Percentiles rank a stretch among this genome's conserved stretches.
Evolutionary conservation across 2,113 vertebrate genomes (phyloP).

Genomic region (Dipodomys ordii): DNA sequence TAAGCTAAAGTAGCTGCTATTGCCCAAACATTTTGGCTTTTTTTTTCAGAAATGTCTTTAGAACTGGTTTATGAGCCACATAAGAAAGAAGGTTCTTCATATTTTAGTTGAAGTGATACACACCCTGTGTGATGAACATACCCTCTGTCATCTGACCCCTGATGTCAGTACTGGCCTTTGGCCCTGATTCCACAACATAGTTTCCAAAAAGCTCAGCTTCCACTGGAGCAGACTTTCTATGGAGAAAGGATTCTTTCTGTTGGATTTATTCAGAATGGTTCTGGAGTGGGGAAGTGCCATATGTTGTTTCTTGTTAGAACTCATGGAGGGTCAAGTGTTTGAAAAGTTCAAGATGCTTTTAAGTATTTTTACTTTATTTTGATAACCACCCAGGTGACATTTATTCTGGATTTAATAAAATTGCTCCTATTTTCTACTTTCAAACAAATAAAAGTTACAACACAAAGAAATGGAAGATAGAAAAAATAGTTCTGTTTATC

Average conservation of each 20-base stretch:
- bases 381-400: not conserved
- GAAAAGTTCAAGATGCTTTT: slow-evolving; percentile 32
- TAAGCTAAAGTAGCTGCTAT: slow-evolving; percentile 5
- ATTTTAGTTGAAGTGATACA: slow-evolving; percentile 56
- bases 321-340: slow-evolving; percentile 25
- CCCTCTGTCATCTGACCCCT: not conserved
- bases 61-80: slow-evolving; percentile 44
- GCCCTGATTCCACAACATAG: slow-evolving; percentile 54
- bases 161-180: slow-evolving; percentile 42
- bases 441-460: not conserved
- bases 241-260: slow-evolving; percentile 56
- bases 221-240: slow-evolving; percentile 44
- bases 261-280: slow-evolving; percentile 53
- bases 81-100: slow-evolving; percentile 49
- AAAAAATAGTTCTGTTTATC: not conserved
- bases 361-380: slow-evolving; percentile 54
- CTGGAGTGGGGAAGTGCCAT: slow-evolving; percentile 36
- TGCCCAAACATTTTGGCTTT: slow-evolving; percentile 28
- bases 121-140: slow-evolving; percentile 35
- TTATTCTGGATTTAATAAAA: slow-evolving; percentile 44
- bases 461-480: slow-evolving; percentile 5
- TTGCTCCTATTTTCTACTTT: slow-evolving; percentile 24
- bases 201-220: slow-evolving; percentile 52
- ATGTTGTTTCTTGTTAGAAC: slow-evolving; percentile 54
- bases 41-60: slow-evolving; percentile 42